Evolutionary conservation across 1,140 invertebrate species (phyloP).

Genomic region (Drosophila sproati): DNA sequence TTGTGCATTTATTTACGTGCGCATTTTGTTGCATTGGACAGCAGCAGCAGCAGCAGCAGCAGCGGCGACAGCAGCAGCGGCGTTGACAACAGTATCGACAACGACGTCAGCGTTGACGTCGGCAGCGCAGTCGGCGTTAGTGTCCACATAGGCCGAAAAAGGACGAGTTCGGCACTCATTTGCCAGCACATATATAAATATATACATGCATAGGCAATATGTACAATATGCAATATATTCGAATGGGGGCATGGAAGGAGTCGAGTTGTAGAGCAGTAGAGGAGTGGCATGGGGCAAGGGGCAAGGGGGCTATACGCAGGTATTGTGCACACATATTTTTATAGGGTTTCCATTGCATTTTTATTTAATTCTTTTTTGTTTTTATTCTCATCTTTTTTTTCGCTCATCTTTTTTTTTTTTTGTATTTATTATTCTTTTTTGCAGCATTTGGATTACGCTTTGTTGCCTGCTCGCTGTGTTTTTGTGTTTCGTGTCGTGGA

Average conservation of each 20-base stretch:
- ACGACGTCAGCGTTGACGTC: neutral
- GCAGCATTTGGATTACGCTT: conserved; percentile 74
- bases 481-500: conserved; percentile 32
- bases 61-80: conserved; percentile 15
- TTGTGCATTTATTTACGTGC: conserved; percentile 7
- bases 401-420: conserved; percentile 35
- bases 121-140: conserved; percentile 29
- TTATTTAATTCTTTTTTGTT: conserved; percentile 47
- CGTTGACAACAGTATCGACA: neutral
- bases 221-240: conserved; percentile 8
- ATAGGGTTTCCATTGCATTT: conserved; percentile 81
- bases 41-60: neutral
- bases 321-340: conserved; percentile 71
- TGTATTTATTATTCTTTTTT: conserved; percentile 29
- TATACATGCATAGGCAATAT: conserved; percentile 9
- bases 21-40: conserved; percentile 25
- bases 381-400: conserved; percentile 24
- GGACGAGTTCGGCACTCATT: conserved; percentile 77
- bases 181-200: conserved; percentile 39
- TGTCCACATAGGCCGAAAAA: conserved; percentile 72
- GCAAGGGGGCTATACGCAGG: conserved; percentile 20
- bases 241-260: neutral
- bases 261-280: neutral
- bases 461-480: conserved; percentile 51
- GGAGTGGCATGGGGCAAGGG: neutral